A percentile compares a stretch with the other conserved stretches of the same genome.
These are phyloP conservation scores for Mirza zaza DNA, from an alignment of 2,113 vertebrate species.

Conservation along the genomic window DNA sequence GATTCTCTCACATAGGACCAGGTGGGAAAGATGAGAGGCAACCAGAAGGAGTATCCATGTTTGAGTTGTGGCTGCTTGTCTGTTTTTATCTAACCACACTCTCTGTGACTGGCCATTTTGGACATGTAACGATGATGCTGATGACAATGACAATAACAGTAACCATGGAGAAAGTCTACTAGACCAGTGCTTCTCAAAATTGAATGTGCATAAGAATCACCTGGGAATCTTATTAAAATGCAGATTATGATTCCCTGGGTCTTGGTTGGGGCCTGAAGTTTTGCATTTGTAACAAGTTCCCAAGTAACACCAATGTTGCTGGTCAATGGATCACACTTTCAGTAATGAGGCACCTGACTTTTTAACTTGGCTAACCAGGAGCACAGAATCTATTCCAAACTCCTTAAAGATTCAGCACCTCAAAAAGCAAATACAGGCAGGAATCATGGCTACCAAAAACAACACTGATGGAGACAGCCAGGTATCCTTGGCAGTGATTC, in stretches of 20 bases:
- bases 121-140: neutral
- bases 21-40: neutral
- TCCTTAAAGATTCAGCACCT: neutral
- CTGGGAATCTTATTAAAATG: neutral
- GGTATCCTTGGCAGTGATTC: neutral
- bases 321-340: neutral
- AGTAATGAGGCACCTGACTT: neutral
- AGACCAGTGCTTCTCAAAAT: neutral
- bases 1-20: neutral
- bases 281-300: neutral
- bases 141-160: neutral
- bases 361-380: neutral
- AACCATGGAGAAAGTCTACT: neutral
- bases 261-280: neutral
- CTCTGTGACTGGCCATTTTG: neutral
- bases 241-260: neutral
- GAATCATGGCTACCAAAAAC: neutral
- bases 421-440: neutral
- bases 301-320: neutral
- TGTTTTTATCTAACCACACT: neutral
- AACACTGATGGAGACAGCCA: neutral
- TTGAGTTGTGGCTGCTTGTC: neutral
- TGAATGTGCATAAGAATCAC: neutral
- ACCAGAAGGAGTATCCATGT: neutral
- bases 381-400: neutral